Evolutionary conservation across 2,797 vertebrate species (phyloP).

Genomic region (Threskiornis aethiopicus): DNA sequence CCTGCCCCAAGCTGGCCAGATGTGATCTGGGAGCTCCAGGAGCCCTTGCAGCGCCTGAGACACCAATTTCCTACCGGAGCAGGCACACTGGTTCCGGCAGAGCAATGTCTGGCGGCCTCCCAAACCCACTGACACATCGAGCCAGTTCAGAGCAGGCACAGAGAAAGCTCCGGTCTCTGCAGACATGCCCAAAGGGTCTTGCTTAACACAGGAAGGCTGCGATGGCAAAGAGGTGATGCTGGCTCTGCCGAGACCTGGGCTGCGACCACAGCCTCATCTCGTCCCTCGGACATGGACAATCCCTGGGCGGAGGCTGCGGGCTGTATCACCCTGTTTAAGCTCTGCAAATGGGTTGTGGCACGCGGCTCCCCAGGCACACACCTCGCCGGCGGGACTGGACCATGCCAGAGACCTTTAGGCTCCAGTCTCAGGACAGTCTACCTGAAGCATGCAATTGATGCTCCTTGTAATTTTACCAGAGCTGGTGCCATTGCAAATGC

Average conservation of each 20-base stretch:
- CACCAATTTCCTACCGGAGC: neutral
- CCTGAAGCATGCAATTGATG: constrained; percentile 29
- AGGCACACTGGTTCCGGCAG: neutral
- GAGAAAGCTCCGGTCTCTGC: neutral
- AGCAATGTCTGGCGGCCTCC: neutral
- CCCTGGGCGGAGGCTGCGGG: neutral
- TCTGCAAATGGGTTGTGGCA: neutral
- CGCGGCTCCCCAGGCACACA: neutral
- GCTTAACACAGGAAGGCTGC: neutral
- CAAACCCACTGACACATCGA: neutral
- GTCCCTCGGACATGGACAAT: fast-evolving
- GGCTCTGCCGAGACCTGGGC: neutral
- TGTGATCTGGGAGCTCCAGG: neutral
- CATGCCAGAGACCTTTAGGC: neutral
- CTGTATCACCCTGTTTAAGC: neutral
- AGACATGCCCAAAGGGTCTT: neutral
- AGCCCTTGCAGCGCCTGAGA: neutral
- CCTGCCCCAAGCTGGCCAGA: constrained; percentile 30
- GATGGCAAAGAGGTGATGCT: neutral
- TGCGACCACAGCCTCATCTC: fast-evolving
- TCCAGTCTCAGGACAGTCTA: constrained; percentile 20
- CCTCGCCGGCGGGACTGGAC: neutral
- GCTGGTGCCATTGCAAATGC: constrained; percentile 69
- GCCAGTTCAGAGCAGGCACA: neutral
- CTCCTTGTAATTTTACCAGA: constrained; percentile 57